Conservation (phyloP, 1,140 invertebrate genomes). For the Patella vulgata region DNA sequence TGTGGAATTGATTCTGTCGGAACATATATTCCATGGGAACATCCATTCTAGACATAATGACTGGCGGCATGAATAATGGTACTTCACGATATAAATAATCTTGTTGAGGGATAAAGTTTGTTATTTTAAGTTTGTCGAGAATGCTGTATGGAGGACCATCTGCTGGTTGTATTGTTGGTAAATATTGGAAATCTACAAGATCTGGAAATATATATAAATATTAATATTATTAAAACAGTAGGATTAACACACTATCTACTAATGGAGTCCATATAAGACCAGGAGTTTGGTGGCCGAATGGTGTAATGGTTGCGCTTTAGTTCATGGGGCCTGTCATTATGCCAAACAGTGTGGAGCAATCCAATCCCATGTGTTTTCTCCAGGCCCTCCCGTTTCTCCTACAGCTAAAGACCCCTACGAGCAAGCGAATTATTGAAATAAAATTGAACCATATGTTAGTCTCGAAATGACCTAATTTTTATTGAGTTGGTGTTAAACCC, state of each 20-base stretch:
- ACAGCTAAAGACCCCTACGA: too few relatives aligned
- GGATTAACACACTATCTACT: background rate
- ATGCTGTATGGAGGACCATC: constrained; percentile 75
- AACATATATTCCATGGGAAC: constrained; percentile 65
- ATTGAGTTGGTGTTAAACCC: too few relatives aligned
- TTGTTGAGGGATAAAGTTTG: constrained; percentile 36
- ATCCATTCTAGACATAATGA: constrained; percentile 82
- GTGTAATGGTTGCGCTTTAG: background rate
- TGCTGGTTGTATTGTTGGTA: constrained; percentile 74
- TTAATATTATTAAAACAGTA: constrained; percentile 37
- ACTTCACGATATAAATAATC: constrained; percentile 68
- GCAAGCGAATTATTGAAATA: too few relatives aligned
- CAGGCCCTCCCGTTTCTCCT: too few relatives aligned
- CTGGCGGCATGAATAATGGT: constrained; percentile 78
- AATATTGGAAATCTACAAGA: constrained; percentile 90
- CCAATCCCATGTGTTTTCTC: too few relatives aligned
- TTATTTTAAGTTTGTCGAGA: constrained; percentile 68
- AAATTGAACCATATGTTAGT: too few relatives aligned
- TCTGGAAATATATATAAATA: constrained; percentile 68
- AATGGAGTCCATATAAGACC: background rate
- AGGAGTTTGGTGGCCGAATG: background rate
- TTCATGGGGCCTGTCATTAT: too few relatives aligned
- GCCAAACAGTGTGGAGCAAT: too few relatives aligned
- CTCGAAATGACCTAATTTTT: too few relatives aligned
- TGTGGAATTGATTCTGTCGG: constrained; percentile 11